These are phyloP conservation scores for Atlantisia rogersi DNA, from an alignment of 2,113 vertebrate genomes.

Conservation along the genomic window DNA sequence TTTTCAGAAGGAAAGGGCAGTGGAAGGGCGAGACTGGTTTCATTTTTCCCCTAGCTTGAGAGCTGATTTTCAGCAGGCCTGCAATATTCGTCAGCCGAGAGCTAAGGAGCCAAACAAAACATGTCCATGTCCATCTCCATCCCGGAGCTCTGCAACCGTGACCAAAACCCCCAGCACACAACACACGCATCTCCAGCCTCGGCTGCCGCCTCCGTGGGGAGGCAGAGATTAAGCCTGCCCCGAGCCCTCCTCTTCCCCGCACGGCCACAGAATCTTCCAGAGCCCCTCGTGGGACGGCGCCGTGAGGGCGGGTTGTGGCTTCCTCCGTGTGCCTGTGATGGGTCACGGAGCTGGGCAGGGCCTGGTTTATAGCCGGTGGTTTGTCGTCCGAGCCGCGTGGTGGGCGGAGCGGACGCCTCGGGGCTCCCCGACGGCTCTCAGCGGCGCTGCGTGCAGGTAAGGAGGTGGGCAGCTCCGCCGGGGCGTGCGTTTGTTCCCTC, in stretches of 20 bases:
- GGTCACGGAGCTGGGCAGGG: rapidly evolving
- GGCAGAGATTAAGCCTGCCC: too few species aligned
- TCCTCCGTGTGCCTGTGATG: rapidly evolving
- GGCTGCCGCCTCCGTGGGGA: too few species aligned
- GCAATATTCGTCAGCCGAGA: not conserved
- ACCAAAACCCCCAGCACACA: rapidly evolving
- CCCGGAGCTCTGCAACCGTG: rapidly evolving
- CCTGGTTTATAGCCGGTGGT: rapidly evolving
- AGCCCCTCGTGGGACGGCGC: rapidly evolving
- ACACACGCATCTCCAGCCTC: too few species aligned
- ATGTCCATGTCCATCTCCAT: too few species aligned
- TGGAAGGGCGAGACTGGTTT: too few species aligned
- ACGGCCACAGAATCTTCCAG: rapidly evolving
- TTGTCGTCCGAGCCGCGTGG: rapidly evolving
- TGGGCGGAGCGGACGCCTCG: rapidly evolving
- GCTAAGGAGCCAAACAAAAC: not conserved
- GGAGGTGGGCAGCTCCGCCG: rapidly evolving
- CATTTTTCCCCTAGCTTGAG: not conserved
- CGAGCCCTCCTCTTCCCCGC: too few species aligned
- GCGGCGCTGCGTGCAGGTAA: rapidly evolving
- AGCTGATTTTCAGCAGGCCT: not conserved
- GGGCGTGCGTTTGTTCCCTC: rapidly evolving
- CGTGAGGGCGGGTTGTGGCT: rapidly evolving
- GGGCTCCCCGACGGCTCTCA: too few species aligned
- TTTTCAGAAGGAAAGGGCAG: not conserved